A percentile compares a stretch with the other conserved stretches of the same genome.
These are phyloP conservation scores for Petrolisthes manimaculis DNA, from an alignment of 2,888 invertebrate species.

Conservation along the genomic window DNA sequence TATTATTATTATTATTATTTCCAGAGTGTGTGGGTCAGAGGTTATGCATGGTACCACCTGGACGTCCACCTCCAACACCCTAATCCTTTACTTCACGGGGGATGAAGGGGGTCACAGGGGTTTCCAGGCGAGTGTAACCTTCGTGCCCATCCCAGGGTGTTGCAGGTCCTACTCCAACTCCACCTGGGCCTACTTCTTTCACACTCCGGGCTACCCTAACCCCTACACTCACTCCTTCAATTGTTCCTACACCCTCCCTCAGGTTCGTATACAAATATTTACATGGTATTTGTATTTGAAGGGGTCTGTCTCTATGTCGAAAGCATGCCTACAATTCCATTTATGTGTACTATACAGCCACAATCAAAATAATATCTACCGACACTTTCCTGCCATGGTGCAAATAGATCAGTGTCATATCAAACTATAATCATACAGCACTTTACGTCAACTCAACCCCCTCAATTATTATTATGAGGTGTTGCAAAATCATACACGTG, in stretches of 20 bases:
- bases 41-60: slow-evolving; percentile 42
- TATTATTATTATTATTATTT: not conserved
- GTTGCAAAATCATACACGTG: too few relatives aligned
- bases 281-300: not conserved
- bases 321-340: too few relatives aligned
- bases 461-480: too few relatives aligned
- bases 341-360: too few relatives aligned
- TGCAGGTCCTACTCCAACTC: slow-evolving; percentile 50
- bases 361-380: too few relatives aligned
- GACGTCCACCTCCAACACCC: slow-evolving; percentile 27
- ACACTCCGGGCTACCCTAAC: slow-evolving; percentile 47
- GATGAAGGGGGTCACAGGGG: slow-evolving; percentile 55
- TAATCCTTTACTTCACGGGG: slow-evolving; percentile 62
- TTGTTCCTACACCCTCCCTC: slow-evolving; percentile 32
- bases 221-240: slow-evolving; percentile 24
- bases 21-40: slow-evolving; percentile 62
- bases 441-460: too few relatives aligned
- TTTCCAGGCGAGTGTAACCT: slow-evolving; percentile 51
- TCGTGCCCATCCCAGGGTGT: slow-evolving; percentile 53
- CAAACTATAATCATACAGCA: too few relatives aligned
- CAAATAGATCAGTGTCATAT: too few relatives aligned
- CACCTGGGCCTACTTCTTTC: slow-evolving; percentile 31
- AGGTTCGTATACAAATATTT: slow-evolving; percentile 17
- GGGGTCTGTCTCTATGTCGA: too few relatives aligned
- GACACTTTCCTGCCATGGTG: too few relatives aligned